Percentiles rank a stretch among this genome's conserved stretches.
These are phyloP conservation scores for Ochropleura plecta DNA, from an alignment of 2,888 invertebrate genomes.

Conservation along the genomic window DNA sequence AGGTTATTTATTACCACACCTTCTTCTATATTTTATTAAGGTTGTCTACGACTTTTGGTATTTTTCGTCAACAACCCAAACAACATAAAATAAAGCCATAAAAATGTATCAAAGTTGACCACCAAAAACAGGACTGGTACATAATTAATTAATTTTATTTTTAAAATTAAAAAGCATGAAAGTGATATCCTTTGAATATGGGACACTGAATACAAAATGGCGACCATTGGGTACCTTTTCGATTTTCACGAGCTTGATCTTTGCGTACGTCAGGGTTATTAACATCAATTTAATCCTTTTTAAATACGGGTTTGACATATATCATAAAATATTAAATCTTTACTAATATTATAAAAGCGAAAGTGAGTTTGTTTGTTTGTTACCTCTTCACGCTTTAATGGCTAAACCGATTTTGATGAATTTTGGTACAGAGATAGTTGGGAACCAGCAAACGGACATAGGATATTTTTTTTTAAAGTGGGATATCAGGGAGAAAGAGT, in stretches of 20 bases:
- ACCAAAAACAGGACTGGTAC: background rate
- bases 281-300: background rate
- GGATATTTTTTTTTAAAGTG: no score
- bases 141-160: constrained; percentile 29
- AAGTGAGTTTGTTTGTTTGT: no score
- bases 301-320: background rate
- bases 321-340: background rate
- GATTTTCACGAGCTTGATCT: constrained; percentile 1
- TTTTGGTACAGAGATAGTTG: no score
- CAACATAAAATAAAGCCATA: constrained; percentile 15
- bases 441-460: no score
- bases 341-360: no score
- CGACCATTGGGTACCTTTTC: background rate
- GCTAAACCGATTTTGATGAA: no score
- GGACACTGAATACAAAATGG: constrained; percentile 10
- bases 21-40: background rate
- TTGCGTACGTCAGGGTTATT: background rate
- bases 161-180: constrained; percentile 3
- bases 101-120: constrained; percentile 21
- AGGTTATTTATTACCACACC: background rate
- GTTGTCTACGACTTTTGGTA: background rate
- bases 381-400: no score
- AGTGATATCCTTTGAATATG: constrained; percentile 1
- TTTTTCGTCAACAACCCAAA: background rate
- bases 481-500: no score